Evolutionary conservation across 2,113 vertebrate species (phyloP), one percentile per base, ranked within the genome.

Genomic region (Hemibates koningsi): DNA sequence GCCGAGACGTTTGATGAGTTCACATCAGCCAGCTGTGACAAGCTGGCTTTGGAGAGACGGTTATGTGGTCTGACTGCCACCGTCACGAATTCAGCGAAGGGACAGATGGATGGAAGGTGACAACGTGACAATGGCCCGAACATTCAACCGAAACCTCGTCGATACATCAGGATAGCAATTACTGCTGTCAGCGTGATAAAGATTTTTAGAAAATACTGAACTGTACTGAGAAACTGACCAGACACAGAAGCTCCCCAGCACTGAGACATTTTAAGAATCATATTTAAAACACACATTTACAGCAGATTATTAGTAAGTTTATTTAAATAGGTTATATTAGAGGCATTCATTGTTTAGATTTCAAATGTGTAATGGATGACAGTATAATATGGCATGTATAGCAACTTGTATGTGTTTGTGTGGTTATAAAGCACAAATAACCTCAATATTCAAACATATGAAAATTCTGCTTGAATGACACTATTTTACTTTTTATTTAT

Each of bases 21-120:
- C 86, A 76, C 89, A 68, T 93, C 90, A 90, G 87, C 85, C 87
- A 24, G 82, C 84, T 79, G 80, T 93, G 92, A 94, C 92, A 90
- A 59, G 89, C 81, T 14, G 86, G 78, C 84, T 27, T 84, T 48
- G 50, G 45, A 41, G 80, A 86, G 81, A 85, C 24, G 11, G 76
- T 87, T 66, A 89, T 86, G 86, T 86, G 86, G 68, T 86, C 82
- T 36, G 93, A 91, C 88, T 92, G 68, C 68, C 81, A 52, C 86
- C 9, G 21, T 36, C 91, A 83, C 91, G 43, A 81, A 24, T 17
- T 71, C 86, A 61, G 83, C 17, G 10, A 57, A 79, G 73, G 71
- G 86, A 86, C 66, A 76, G 68, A 93, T 4, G 86, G 87, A 93
- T 84, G 80, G 10, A 53, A 82, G 87, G 71, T 29, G 89, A 90